These are phyloP conservation scores for Catharus minimus DNA, from an alignment of 2,113 vertebrate genomes.

Conservation along the genomic window DNA sequence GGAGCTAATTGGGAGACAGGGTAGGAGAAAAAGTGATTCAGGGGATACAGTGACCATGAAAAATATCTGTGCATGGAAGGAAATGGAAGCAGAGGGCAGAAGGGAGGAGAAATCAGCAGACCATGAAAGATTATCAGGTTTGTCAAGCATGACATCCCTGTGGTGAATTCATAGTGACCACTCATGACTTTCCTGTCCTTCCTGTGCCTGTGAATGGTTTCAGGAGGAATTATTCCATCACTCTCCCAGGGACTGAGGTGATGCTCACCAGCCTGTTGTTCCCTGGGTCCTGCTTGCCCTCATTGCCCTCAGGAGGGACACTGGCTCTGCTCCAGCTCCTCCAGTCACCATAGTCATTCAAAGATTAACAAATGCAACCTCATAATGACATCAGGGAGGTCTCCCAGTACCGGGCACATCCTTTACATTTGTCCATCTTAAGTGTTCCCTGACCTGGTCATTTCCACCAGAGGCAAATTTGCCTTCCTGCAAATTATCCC, in stretches of 20 bases:
- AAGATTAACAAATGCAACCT: not conserved
- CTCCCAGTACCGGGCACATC: not conserved
- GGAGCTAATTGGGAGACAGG: not conserved
- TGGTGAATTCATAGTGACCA: not conserved
- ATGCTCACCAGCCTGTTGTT: not conserved
- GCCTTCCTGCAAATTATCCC: not conserved
- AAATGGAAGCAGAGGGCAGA: not conserved
- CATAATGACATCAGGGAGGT: fast-evolving
- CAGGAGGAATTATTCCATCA: not conserved
- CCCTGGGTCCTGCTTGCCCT: not conserved
- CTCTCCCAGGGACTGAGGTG: not conserved
- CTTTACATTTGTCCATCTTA: not conserved
- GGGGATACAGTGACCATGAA: not conserved
- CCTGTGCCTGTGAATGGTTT: not conserved
- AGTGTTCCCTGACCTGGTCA: not conserved
- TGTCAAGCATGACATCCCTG: not conserved
- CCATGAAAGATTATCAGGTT: not conserved
- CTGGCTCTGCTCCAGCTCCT: not conserved
- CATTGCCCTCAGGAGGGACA: not conserved
- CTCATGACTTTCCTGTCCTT: not conserved
- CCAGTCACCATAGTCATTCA: not conserved
- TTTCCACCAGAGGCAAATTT: not conserved
- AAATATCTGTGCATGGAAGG: not conserved
- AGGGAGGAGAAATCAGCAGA: not conserved
- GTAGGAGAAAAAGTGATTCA: slow-evolving; percentile 9